Percentiles rank a stretch among this genome's conserved stretches.
Conservation (phyloP, 2,113 vertebrate species). For the Ginglymostoma cirratum region DNA sequence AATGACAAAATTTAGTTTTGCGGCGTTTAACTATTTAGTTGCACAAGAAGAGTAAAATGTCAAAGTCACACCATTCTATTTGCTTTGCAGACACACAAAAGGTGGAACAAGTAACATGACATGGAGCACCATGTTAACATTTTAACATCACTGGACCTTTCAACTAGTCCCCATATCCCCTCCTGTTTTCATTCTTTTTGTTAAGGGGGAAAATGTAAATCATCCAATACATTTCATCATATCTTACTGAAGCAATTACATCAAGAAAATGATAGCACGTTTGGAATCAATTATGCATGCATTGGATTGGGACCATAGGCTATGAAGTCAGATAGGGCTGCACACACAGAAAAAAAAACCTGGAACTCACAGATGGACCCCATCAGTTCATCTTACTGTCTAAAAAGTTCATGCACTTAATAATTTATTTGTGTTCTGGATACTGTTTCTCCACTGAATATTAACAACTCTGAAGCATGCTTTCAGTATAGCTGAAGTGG, state of each 20-base stretch:
- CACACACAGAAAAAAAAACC: slow-evolving; percentile 72
- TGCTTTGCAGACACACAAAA: slow-evolving; percentile 2
- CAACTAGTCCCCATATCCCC: background rate
- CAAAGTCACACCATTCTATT: slow-evolving; percentile 3
- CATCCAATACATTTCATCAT: slow-evolving; percentile 99
- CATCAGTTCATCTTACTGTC: slow-evolving; percentile 99
- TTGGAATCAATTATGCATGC: slow-evolving; percentile 98
- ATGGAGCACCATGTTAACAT: slow-evolving; percentile 11
- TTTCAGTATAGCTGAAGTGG: slow-evolving; percentile 73
- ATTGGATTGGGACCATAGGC: slow-evolving; percentile 91
- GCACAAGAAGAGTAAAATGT: background rate
- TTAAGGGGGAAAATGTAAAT: slow-evolving; percentile 63
- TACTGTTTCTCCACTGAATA: slow-evolving; percentile 99
- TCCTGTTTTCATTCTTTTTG: background rate
- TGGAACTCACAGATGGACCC: slow-evolving; percentile 91
- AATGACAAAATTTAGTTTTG: slow-evolving; percentile 10
- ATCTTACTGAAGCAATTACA: slow-evolving; percentile 99
- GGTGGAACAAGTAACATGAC: slow-evolving; percentile 10
- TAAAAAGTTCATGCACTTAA: slow-evolving; percentile 99
- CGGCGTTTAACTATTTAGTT: slow-evolving; percentile 27
- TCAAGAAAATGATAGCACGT: slow-evolving; percentile 96
- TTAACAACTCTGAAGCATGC: slow-evolving; percentile 96
- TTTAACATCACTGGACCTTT: background rate
- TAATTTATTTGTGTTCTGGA: slow-evolving; percentile 99
- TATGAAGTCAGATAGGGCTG: slow-evolving; percentile 81